Percentiles rank a stretch among this genome's conserved stretches.
Conservation (phyloP, 2,113 vertebrate genomes). For the Martes martes region DNA sequence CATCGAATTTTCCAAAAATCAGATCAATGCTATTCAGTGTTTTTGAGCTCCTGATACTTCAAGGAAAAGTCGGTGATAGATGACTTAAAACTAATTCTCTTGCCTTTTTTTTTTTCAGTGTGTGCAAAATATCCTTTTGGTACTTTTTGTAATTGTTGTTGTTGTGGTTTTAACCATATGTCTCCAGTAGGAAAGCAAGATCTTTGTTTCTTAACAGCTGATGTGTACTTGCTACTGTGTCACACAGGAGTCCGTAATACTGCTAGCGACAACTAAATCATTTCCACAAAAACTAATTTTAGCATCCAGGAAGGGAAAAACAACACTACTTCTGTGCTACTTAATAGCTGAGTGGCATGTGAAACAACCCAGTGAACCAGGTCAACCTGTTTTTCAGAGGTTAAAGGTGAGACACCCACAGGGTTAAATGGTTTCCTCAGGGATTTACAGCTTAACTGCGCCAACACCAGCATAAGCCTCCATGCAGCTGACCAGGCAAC, state of each 20-base stretch:
- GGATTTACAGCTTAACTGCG: neutral
- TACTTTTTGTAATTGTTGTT: slow-evolving; percentile 44
- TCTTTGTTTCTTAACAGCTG: slow-evolving; percentile 80
- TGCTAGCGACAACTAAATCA: slow-evolving; percentile 58
- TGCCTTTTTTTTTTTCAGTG: slow-evolving; percentile 43
- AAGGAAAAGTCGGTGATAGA: slow-evolving; percentile 54
- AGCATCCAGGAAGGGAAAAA: slow-evolving; percentile 15
- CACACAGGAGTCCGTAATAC: slow-evolving; percentile 14
- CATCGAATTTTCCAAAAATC: slow-evolving; percentile 6
- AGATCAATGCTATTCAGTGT: neutral
- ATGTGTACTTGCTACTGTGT: slow-evolving; percentile 68
- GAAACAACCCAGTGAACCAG: neutral
- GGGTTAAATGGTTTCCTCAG: neutral
- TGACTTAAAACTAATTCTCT: slow-evolving; percentile 66
- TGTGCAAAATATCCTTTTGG: slow-evolving; percentile 63
- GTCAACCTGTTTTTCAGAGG: neutral
- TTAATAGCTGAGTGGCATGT: neutral
- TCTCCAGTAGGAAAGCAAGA: slow-evolving; percentile 75
- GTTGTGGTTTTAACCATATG: slow-evolving; percentile 74
- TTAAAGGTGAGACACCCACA: slow-evolving; percentile 12
- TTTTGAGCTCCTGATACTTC: slow-evolving; percentile 52
- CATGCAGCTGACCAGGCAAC: neutral
- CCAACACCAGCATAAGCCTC: neutral
- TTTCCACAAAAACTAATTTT: slow-evolving; percentile 53
- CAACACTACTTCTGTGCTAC: neutral